Evolutionary conservation across 2,888 invertebrate species (phyloP).

Genomic region (Euclidia mi): DNA sequence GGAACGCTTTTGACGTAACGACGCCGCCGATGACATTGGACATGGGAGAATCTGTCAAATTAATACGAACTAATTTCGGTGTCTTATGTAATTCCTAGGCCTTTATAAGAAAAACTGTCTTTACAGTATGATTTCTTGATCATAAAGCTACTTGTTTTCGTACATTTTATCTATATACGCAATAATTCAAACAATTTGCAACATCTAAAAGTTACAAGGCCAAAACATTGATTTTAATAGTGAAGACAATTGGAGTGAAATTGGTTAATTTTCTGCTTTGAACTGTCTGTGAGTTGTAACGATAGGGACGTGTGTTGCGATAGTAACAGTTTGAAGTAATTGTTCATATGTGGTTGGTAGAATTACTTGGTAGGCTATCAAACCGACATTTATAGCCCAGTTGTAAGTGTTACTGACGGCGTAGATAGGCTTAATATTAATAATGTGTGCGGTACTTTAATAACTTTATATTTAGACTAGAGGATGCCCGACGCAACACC

Average conservation of each 20-base stretch:
- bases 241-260: constrained; percentile 31
- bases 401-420: neutral
- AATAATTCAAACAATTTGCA: neutral
- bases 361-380: constrained; percentile 16
- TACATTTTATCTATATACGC: too few species aligned
- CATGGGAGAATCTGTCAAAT: too few species aligned
- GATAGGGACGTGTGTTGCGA: constrained; percentile 22
- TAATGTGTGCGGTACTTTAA: too few species aligned
- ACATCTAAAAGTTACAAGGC: constrained; percentile 17
- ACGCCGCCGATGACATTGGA: too few species aligned
- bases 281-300: neutral
- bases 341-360: constrained; percentile 35
- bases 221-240: constrained; percentile 43
- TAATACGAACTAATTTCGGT: too few species aligned
- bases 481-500: too few species aligned
- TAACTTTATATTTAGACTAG: too few species aligned
- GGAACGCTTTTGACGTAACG: too few species aligned
- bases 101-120: too few species aligned
- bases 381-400: neutral
- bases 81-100: too few species aligned
- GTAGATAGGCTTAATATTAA: neutral
- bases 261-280: constrained; percentile 27
- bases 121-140: too few species aligned
- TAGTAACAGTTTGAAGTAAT: constrained; percentile 38
- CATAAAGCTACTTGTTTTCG: too few species aligned